Evolutionary conservation across 2,888 invertebrate genomes (phyloP).

Genomic region (Morinoia aosen): DNA sequence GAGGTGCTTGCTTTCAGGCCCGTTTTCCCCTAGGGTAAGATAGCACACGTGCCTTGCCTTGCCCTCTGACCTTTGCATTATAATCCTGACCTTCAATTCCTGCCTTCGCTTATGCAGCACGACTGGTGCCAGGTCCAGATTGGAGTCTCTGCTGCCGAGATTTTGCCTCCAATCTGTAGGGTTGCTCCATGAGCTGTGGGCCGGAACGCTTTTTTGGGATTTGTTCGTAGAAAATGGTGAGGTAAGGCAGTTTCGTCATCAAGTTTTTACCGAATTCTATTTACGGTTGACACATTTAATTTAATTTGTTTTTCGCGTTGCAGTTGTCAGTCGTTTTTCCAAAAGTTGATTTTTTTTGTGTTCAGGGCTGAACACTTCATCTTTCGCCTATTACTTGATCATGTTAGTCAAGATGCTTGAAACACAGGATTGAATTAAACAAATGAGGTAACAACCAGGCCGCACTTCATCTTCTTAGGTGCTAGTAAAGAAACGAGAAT

Average conservation of each 20-base stretch:
- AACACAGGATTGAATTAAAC: neutral
- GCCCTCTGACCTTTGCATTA: neutral
- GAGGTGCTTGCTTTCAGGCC: too few relatives aligned
- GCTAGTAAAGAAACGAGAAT: too few relatives aligned
- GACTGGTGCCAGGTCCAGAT: neutral
- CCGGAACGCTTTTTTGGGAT: neutral
- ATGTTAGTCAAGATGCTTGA: neutral
- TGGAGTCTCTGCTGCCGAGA: neutral
- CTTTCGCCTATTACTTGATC: neutral
- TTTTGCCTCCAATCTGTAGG: neutral
- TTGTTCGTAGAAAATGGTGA: neutral
- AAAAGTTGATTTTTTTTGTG: neutral
- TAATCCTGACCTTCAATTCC: neutral
- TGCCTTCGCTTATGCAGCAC: neutral
- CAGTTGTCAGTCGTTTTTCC: neutral
- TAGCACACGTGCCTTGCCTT: neutral
- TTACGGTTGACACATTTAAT: neutral
- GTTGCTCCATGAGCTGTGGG: neutral
- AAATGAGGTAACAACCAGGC: too few relatives aligned
- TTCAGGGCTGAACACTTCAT: neutral
- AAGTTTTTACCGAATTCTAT: neutral
- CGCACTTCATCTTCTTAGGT: too few relatives aligned
- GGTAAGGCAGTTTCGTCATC: neutral
- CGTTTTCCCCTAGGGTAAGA: neutral
- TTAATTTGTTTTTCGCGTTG: neutral